These are phyloP conservation scores for Esox lucius DNA, from an alignment of 2,797 vertebrate species.

Conservation along the genomic window DNA sequence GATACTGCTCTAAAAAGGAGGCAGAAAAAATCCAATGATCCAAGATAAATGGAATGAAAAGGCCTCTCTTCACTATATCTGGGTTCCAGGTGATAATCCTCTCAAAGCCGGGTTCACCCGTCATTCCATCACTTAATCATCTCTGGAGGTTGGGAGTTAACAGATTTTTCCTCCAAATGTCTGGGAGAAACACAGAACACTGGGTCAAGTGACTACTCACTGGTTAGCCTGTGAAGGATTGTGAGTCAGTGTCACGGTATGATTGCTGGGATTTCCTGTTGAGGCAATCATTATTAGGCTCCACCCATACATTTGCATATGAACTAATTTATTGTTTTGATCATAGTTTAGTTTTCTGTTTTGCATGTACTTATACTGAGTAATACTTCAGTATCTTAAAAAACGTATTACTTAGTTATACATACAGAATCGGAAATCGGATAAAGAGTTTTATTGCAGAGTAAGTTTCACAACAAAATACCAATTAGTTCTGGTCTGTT, in stretches of 20 bases:
- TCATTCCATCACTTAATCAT: conserved; percentile 1
- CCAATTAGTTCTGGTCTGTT: too few species aligned
- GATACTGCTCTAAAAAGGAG: neutral
- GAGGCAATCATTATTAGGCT: neutral
- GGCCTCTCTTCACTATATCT: neutral
- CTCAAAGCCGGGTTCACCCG: neutral
- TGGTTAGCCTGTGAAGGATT: neutral
- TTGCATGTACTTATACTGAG: neutral
- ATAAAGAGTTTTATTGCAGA: too few species aligned
- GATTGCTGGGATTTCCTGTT: neutral
- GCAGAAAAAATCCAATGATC: conserved; percentile 20
- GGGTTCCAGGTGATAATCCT: neutral
- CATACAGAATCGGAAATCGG: neutral
- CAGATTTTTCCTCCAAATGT: neutral
- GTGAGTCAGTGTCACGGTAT: neutral
- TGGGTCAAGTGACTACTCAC: neutral
- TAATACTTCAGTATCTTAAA: neutral
- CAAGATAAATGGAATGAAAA: conserved; percentile 23
- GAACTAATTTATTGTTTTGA: neutral
- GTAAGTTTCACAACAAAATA: too few species aligned
- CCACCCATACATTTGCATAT: neutral
- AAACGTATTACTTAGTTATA: neutral
- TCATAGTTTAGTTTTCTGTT: neutral
- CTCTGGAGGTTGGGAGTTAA: neutral
- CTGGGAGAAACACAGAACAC: neutral